phyloP scores from a whole-genome alignment of 1,140 invertebrate species.

The Formica exsecta region DNA sequence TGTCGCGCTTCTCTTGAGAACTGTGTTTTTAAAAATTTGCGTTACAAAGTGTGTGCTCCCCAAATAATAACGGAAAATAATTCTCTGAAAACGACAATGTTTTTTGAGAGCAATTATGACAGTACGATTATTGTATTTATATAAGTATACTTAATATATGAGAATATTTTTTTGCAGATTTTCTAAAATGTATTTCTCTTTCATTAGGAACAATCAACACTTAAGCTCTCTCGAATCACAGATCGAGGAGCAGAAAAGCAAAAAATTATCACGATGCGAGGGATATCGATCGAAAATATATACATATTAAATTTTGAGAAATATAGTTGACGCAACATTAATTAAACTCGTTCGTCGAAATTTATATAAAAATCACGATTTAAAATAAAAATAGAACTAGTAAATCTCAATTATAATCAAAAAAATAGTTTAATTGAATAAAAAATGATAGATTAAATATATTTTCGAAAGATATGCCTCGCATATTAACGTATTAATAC shows the following conservation, averaged over 20 bases:
- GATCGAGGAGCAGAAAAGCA: constrained; percentile 13
- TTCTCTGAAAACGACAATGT: background rate
- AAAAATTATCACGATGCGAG: constrained; percentile 29
- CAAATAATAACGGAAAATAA: background rate
- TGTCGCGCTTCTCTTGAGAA: background rate
- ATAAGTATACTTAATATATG: background rate
- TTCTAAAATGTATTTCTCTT: constrained; percentile 10
- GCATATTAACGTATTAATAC: constrained; percentile 30
- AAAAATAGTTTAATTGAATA: background rate
- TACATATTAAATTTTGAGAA: constrained; percentile 28
- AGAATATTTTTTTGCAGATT: background rate
- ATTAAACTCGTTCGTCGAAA: background rate
- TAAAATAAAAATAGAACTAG: background rate
- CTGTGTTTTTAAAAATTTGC: background rate
- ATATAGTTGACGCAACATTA: background rate
- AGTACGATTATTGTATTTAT: background rate
- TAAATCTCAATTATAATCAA: background rate
- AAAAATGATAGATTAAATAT: background rate
- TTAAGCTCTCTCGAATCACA: constrained; percentile 18
- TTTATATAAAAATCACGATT: background rate
- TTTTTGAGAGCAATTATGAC: background rate
- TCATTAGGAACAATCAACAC: constrained; percentile 54
- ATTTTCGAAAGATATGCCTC: constrained; percentile 29
- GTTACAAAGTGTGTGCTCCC: background rate
- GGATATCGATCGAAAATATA: background rate